Evolutionary conservation across 1,140 invertebrate species (phyloP), one percentile per base, ranked within the genome.

Genomic region (Drosophila setifemur): DNA sequence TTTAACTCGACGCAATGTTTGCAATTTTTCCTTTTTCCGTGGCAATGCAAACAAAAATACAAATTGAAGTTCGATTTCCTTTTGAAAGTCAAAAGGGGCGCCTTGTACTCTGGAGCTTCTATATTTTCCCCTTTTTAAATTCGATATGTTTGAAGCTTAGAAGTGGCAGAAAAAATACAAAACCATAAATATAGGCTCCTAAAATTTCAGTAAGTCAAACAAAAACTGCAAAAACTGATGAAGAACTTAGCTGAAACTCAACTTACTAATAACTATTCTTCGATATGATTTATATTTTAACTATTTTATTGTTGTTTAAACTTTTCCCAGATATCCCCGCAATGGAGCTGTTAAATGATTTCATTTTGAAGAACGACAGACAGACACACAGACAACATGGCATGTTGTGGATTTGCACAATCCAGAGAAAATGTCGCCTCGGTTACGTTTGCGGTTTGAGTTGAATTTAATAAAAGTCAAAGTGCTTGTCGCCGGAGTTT

Each of bases 381-480:
- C 29, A 11, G 29, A 3, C 9, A 11, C 9, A 12, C 31, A 35
- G n/a, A n/a, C n/a, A n/a, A n/a, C 31, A 37, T 37, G 33, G 14
- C 33, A 35, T 2, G 33, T 7, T 6, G 12, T 35, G 33, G 11
- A 35, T 35, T 35, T 35, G 11, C 12, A 12, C 11, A 35, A 28
- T 52, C 9, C 31, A 19, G 14, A 31, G 26, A 39, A 39, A 39
- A 28, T 39, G 48, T 18, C 33, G 23, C 12, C 12, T 2, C 5
- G 25, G 26, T 61, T 43, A 33, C 26, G 43, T 37, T 61, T 42
- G 57, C 37, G 57, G 52, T 29, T 25, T 58, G n/a, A 18, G 21
- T 16, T 58, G 53, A 58, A 61, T 61, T 61, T 61, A 61, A 58
- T 61, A 35, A 61, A 58, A 43, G 52, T 58, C 52, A 31, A 29